Evolutionary conservation across 2,797 vertebrate genomes (phyloP).

Genomic region (Tachyglossus aculeatus): DNA sequence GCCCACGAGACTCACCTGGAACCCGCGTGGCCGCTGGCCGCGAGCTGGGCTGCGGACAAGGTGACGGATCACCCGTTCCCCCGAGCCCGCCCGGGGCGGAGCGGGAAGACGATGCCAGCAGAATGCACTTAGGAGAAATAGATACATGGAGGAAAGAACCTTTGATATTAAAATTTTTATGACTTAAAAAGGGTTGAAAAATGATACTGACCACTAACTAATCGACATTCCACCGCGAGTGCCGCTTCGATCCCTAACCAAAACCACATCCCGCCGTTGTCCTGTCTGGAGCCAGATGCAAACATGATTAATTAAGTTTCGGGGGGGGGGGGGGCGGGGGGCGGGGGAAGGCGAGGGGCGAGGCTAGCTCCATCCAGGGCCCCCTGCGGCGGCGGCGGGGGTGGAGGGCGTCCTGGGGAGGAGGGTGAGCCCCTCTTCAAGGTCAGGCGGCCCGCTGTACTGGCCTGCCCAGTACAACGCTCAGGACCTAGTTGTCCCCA

Average conservation of each 20-base stretch:
- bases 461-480: no score
- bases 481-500: no score
- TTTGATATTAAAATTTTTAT: conserved; percentile 93
- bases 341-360: background rate
- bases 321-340: conserved; percentile 43
- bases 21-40: conserved; percentile 22
- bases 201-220: conserved; percentile 88
- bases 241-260: conserved; percentile 88
- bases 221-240: conserved; percentile 84
- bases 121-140: conserved; percentile 83
- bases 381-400: no score
- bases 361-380: no score
- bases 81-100: conserved; percentile 63
- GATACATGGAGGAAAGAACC: conserved; percentile 80
- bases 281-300: conserved; percentile 80
- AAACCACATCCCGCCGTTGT: conserved; percentile 87
- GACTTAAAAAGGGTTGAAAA: conserved; percentile 93
- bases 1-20: conserved; percentile 41
- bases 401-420: no score
- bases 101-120: conserved; percentile 71
- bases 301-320: conserved; percentile 79
- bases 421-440: rapidly evolving
- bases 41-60: conserved; percentile 62
- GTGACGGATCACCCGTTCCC: conserved; percentile 67
- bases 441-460: no score